Base-by-base conservation (phyloP, 2,797 vertebrate genomes). In the Sphaeramia orbicularis region DNA sequence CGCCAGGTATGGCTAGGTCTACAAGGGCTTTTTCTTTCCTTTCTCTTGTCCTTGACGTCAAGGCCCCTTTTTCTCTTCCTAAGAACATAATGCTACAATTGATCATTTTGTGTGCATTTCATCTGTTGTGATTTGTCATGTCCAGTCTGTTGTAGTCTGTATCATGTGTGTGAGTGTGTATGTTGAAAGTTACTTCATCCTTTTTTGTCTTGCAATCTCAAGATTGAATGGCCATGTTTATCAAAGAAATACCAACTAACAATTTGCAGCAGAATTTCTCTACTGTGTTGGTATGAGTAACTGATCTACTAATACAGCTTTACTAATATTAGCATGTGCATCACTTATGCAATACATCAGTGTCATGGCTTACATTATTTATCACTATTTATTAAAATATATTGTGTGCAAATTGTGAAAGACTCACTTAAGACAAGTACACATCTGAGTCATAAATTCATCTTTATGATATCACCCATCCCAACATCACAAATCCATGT, bases 1-100 rank as follows among this genome's bases (percentile, higher is more conserved):
- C 80, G 92, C 90, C 97, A 99, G 97, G 98, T 99, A 99, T 95
- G 88, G 85, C 76, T 64, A 79, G 92, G 95, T 83, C 88, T 89
- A 89, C 87, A 82, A 93, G 91, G 91, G 91, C 93, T 92, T 94
- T 94, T 76, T 44, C 47, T 83, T 83, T 76, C 58, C 60, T 88
- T 56, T 89, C 48, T 81, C 55, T 91, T 92, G 91, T 94, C 91
- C 90, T 92, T 87, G 88, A 84, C 79, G 86, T 48, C 59, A 78
- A 86, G 78, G 72, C 45, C 44, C 45, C 49, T 74, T 74, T 81
- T 67, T 90, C 89, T 92, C 59, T 70, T 79, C 18, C 9, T 91
- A 76, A 88, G 86, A 92, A 90, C 65, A 76, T 87, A 91, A 18
- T 71, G 38, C 63, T 45, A 62, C 11, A 65, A 70, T 67, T 36